Evolutionary conservation across 2,797 vertebrate species (phyloP), one percentile per base, ranked within the genome.

Genomic region (Spizella passerina): DNA sequence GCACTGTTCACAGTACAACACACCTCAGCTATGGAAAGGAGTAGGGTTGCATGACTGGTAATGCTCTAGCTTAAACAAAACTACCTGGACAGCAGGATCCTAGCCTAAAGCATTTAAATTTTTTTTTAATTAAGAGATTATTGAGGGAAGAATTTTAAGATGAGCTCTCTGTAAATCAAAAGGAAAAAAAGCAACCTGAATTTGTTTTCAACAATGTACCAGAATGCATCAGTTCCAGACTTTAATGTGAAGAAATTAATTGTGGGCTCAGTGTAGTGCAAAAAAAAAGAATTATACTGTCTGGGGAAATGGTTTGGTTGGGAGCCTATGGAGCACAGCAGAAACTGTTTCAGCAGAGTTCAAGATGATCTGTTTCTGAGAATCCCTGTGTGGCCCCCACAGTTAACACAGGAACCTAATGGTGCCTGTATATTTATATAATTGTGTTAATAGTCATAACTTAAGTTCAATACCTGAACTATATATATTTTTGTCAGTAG

Each of bases 361-460:
- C 14, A 69, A 0, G 15, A 22, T 5, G 8, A 82, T 32, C 38
- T 63, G 6, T 63, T 80, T 52, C 69, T 63, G 14, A 88, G 52
- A 86, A 88, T 23, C 53, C 63, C 41, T 77, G 20, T 52, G 53
- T 65, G 41, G 32, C 59, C 43, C 79, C 61, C 24, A 2, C 70
- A 82, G 32, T 95, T 82, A 90, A 84, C 79, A 66, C 53, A 82
- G 87, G 87, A 79, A 81, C 85, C 72, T 75, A 44, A 27, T 21
- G 82, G 65, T 93, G 72, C 90, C 88, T 90, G 93, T 60, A 32
- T 78, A 81, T 88, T 94, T 93, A 83, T 80, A 77, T 50, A 65
- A 80, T 61, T 89, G 24, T 86, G 84, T 61, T 94, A 87, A 68
- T 63, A 80, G 24, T 86, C 34, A 43, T 88, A 91, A 88, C 55